Base-by-base conservation (phyloP, 1,140 invertebrate genomes). In the Drosophila pallidifrons region DNA sequence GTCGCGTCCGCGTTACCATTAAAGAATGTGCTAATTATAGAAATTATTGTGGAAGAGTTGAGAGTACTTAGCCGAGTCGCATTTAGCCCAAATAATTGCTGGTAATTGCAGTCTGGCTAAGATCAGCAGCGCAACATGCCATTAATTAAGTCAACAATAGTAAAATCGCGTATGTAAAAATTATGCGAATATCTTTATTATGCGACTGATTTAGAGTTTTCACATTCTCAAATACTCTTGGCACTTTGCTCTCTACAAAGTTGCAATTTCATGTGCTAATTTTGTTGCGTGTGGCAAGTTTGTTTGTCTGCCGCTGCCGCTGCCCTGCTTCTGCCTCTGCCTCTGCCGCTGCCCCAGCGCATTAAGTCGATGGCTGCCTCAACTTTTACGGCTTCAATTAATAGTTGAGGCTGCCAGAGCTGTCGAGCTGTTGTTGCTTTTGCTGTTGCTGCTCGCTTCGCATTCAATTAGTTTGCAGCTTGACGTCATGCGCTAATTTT, bases 401-500 rank as follows among this genome's bases (percentile, higher is more conserved):
- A 75, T 75, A 71, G 73, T 71, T 75, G 67, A 70, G 45, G 57
- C 72, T 74, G 57, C 38, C 57, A 54, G 32, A 30, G 54, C 41
- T 52, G 70, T 15, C 32, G 15, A 32, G 57, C 20, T 64, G 55
- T 38, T 32, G 35, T 28, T 46, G 43, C 15, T 63, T 16, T 8
- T 55, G 35, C 32, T 64, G 59, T 11, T 45, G 32, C 35, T 54
- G 49, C 63, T 32, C 43, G 60, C 63, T 54, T 83, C 72, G 72
- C 69, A 73, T 86, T 86, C 82, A 86, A 86, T 86, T 87, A 86
- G 82, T 86, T 86, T 63, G 47, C 67, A 51, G 75, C 75, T 74
- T 76, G 75, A 79, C 69, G 77, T 69, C 79, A 77, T 80, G 85
- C 85, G 85, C 85, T 89, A 89, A 89, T 89, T 89, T 88, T 89